phyloP scores from a whole-genome alignment of 2,113 vertebrate genomes.

The Eurystomus gularis region DNA sequence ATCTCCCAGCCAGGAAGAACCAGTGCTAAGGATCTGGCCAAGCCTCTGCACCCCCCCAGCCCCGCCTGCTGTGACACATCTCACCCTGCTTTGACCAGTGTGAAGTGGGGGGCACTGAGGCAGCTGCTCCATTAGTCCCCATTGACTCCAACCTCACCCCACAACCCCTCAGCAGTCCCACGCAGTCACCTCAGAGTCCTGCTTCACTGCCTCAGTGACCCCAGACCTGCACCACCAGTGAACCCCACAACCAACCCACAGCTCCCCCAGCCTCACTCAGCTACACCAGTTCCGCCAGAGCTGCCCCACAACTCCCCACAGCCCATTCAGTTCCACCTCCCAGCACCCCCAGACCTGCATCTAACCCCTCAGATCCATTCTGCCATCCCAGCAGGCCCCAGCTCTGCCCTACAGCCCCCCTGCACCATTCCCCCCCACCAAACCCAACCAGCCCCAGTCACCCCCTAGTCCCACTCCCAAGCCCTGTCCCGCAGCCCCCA shows the following conservation, averaged over 20 bases:
- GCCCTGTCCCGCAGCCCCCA: too few relatives aligned
- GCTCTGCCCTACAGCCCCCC: too few relatives aligned
- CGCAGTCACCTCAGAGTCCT: not conserved
- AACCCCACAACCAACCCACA: too few relatives aligned
- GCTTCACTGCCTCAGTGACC: accelerated
- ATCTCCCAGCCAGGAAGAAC: not conserved
- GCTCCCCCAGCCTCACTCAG: not conserved
- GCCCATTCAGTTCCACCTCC: not conserved
- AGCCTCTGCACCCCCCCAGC: too few relatives aligned
- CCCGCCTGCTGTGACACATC: too few relatives aligned
- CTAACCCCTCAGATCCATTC: too few relatives aligned
- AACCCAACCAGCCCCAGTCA: too few relatives aligned
- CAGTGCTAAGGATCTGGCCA: accelerated
- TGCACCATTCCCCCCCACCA: too few relatives aligned
- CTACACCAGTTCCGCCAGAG: too few relatives aligned
- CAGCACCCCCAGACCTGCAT: not conserved
- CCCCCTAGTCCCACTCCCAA: too few relatives aligned
- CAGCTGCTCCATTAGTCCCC: not conserved
- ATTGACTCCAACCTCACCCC: not conserved
- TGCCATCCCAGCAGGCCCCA: too few relatives aligned
- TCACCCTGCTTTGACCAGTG: not conserved
- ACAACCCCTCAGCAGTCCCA: not conserved
- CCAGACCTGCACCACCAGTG: not conserved
- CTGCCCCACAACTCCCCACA: not conserved
- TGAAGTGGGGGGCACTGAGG: not conserved